phyloP scores from a whole-genome alignment of 30 jellyfish, hydroid and myxozoan genomes.

The Rhopilema esculentum region DNA sequence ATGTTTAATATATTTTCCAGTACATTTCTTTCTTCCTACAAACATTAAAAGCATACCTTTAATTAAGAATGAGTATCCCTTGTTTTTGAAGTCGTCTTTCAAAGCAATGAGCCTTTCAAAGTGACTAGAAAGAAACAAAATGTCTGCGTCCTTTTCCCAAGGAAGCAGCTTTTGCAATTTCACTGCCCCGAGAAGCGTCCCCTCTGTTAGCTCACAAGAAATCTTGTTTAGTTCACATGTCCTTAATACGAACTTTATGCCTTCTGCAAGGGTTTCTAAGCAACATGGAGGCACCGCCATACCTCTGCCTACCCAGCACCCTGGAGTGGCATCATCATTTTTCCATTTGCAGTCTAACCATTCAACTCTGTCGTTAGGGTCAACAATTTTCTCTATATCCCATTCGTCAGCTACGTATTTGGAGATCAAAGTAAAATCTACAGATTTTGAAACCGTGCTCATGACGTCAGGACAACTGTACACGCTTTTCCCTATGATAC shows the following conservation, averaged over 20 bases:
- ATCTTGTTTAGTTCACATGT: slow-evolving; percentile 42
- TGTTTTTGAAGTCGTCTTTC: slow-evolving; percentile 2
- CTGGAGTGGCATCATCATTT: slow-evolving; percentile 3
- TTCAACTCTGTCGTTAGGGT: slow-evolving; percentile 6
- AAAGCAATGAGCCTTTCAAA: slow-evolving; percentile 38
- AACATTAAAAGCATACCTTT: slow-evolving; percentile 62
- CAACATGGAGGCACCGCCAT: slow-evolving; percentile 99
- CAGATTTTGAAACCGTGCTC: slow-evolving; percentile 22
- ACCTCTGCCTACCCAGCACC: slow-evolving; percentile 79
- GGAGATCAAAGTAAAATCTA: slow-evolving; percentile 7
- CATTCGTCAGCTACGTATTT: slow-evolving; percentile 57
- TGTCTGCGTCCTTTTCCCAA: slow-evolving; percentile 98
- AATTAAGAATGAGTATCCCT: slow-evolving; percentile 59
- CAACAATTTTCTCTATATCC: slow-evolving; percentile 78
- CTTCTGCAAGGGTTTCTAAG: slow-evolving; percentile 77
- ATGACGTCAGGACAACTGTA: slow-evolving; percentile 93
- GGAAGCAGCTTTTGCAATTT: slow-evolving; percentile 73
- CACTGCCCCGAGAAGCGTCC: slow-evolving; percentile 88
- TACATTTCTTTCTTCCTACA: too few species aligned
- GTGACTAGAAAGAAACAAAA: slow-evolving; percentile 78
- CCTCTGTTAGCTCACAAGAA: slow-evolving; percentile 84
- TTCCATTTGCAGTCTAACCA: slow-evolving; percentile 92
- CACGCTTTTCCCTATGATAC: neutral
- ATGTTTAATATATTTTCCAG: too few species aligned
- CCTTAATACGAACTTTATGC: slow-evolving; percentile 65